A percentile compares a stretch with the other conserved stretches of the same genome.
phyloP scores from a whole-genome alignment of 2,113 vertebrate genomes.

The Laticauda colubrina region DNA sequence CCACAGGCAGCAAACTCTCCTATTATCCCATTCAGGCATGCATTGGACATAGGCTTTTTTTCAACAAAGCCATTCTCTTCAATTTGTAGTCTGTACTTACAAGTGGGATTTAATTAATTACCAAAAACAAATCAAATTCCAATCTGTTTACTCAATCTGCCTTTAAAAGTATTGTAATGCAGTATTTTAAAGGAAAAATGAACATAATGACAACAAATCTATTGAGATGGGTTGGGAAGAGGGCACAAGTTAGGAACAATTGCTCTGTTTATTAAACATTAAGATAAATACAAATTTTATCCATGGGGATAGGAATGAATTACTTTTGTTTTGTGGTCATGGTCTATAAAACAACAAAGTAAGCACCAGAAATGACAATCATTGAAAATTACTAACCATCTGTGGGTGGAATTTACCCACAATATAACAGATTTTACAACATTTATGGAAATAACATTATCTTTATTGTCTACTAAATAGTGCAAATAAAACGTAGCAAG shows the following conservation, averaged over 20 bases:
- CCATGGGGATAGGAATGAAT: not conserved
- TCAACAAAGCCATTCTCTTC: not conserved
- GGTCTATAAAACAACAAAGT: not conserved
- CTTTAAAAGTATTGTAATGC: not conserved
- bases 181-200: not conserved
- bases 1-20: not conserved
- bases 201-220: not conserved
- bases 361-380: not conserved
- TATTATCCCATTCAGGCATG: not conserved
- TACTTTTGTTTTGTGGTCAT: not conserved
- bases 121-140: not conserved
- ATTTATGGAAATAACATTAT: not conserved
- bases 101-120: not conserved
- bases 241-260: not conserved
- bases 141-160: not conserved
- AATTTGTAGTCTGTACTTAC: not conserved
- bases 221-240: not conserved
- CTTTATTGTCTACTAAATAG: not conserved
- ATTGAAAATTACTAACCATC: not conserved
- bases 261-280: not conserved
- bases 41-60: not conserved
- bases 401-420: not conserved
- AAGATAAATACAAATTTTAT: not conserved
- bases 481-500: not conserved
- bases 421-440: not conserved